phyloP scores from a whole-genome alignment of 2,797 vertebrate genomes.

The Thamnophis elegans region DNA sequence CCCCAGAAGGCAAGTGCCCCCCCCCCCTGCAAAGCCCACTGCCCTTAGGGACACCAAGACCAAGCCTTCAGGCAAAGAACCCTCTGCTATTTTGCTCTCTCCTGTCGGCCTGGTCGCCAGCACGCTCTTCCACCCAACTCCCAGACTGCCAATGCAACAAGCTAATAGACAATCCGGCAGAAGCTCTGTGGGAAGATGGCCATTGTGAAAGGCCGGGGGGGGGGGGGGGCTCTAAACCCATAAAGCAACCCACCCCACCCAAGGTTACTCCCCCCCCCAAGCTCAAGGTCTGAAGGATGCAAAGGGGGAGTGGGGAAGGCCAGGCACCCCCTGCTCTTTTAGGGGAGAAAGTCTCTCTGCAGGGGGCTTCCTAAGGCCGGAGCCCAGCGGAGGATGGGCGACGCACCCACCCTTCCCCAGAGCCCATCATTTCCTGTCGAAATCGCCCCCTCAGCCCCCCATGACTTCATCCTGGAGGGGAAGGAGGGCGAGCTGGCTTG shows the following conservation, averaged over 20 bases:
- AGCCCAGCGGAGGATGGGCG: background rate
- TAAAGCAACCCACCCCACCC: background rate
- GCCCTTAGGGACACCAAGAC: background rate
- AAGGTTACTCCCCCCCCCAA: background rate
- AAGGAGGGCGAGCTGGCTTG: background rate
- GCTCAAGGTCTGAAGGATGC: background rate
- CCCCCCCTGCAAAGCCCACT: background rate
- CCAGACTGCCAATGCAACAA: background rate
- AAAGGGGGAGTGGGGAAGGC: background rate
- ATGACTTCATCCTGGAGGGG: background rate
- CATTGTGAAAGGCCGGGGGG: background rate
- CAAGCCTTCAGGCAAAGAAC: background rate
- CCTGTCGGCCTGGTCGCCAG: background rate
- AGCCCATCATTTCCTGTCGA: background rate
- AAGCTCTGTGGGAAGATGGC: background rate
- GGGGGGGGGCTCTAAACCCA: background rate
- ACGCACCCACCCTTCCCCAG: background rate
- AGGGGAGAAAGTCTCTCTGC: too few species aligned
- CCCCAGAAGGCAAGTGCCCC: background rate
- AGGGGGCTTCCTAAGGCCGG: background rate
- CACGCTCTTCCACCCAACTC: background rate
- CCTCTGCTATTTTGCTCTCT: background rate
- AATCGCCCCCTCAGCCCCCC: background rate
- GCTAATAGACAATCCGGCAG: background rate
- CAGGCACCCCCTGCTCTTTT: background rate